Conservation (phyloP, 2,888 invertebrate genomes). For the Yponomeuta sedellus region DNA sequence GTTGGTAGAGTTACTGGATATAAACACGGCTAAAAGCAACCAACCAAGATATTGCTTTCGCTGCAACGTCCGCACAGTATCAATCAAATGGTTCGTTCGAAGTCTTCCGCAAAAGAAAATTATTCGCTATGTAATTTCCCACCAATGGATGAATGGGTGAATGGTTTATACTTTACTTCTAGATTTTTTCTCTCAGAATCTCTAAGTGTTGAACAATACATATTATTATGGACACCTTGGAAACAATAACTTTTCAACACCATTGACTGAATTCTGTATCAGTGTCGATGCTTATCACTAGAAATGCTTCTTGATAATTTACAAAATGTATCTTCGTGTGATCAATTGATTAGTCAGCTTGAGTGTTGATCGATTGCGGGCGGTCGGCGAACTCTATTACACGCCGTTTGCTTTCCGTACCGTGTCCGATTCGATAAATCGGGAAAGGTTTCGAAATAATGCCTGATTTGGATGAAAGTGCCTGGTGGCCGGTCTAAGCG, state of each 20-base stretch:
- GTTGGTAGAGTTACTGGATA: too few relatives aligned
- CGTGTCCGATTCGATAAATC: slow-evolving; percentile 47
- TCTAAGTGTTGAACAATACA: too few relatives aligned
- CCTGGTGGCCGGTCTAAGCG: background rate
- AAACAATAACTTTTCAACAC: background rate
- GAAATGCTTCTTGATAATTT: slow-evolving; percentile 17
- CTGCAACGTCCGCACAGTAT: too few relatives aligned
- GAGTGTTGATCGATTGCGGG: slow-evolving; percentile 29
- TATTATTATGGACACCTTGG: background rate
- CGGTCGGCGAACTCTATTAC: slow-evolving; percentile 42
- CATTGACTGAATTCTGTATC: background rate
- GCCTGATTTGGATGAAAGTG: background rate
- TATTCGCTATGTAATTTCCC: too few relatives aligned
- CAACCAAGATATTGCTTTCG: too few relatives aligned
- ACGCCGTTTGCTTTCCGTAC: slow-evolving; percentile 44
- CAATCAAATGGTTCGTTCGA: too few relatives aligned
- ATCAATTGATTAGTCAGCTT: slow-evolving; percentile 38
- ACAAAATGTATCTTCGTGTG: slow-evolving; percentile 30
- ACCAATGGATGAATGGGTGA: too few relatives aligned
- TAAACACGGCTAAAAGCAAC: too few relatives aligned
- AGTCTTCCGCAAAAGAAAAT: too few relatives aligned
- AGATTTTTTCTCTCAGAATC: too few relatives aligned
- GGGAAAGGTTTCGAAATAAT: background rate
- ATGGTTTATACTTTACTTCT: too few relatives aligned
- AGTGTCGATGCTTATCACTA: background rate